These are phyloP conservation scores for Dendrocopos noguchii DNA, from an alignment of 2,113 vertebrate species.

Conservation along the genomic window DNA sequence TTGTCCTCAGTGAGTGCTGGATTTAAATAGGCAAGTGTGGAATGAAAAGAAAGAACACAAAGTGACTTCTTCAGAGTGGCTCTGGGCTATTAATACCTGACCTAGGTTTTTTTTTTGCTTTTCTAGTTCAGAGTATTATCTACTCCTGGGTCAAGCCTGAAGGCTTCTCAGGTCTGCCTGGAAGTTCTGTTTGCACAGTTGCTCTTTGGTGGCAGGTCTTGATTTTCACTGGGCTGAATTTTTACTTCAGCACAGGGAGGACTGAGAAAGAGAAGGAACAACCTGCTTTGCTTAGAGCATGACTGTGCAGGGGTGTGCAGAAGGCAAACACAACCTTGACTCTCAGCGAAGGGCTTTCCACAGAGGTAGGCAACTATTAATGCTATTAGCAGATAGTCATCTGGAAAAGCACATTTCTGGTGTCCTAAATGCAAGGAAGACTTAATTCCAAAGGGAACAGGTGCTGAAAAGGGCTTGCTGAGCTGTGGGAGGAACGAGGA, in stretches of 20 bases:
- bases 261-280: not conserved
- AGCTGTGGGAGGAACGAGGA: not conserved
- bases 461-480: not conserved
- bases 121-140: not conserved
- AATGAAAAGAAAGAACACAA: not conserved
- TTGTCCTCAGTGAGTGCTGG: not conserved
- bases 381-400: not conserved
- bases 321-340: not conserved
- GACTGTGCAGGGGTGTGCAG: not conserved
- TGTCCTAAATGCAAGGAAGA: not conserved
- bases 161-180: not conserved
- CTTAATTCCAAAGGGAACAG: not conserved
- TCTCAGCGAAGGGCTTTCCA: not conserved
- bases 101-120: not conserved
- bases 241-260: too few relatives aligned
- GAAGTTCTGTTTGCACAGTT: too few relatives aligned
- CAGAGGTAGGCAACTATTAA: not conserved
- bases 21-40: conserved; percentile 15
- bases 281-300: not conserved
- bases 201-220: too few relatives aligned
- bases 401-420: not conserved
- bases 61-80: not conserved
- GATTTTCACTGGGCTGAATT: too few relatives aligned
- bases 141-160: conserved; percentile 1
- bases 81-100: not conserved